Conservation (phyloP, 1,140 invertebrate species). For the Brachionus rotundiformis region DNA sequence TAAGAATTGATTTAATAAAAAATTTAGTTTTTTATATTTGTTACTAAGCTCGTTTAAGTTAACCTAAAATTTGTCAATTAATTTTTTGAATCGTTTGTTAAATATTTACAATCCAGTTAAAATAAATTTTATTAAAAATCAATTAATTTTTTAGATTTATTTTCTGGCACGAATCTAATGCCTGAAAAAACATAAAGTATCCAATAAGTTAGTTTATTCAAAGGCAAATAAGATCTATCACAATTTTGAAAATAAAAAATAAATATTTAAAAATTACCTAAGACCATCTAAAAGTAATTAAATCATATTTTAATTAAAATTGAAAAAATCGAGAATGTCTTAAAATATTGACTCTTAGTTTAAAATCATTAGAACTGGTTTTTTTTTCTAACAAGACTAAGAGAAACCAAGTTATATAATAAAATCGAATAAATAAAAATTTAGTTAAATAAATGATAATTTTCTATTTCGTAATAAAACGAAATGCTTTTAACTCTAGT, state of each 20-base stretch:
- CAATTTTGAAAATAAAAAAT: neutral
- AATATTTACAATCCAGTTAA: neutral
- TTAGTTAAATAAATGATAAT: neutral
- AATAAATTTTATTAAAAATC: neutral
- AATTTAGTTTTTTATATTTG: neutral
- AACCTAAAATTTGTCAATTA: neutral
- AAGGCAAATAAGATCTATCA: neutral
- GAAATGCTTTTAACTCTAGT: neutral
- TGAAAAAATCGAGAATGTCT: neutral
- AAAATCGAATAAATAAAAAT: neutral
- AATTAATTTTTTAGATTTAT: neutral
- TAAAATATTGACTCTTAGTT: neutral
- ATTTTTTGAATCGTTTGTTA: neutral
- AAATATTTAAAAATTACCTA: slow-evolving; percentile 24
- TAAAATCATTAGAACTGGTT: neutral
- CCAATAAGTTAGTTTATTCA: neutral
- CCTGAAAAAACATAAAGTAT: neutral
- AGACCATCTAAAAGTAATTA: neutral
- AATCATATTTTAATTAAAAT: neutral
- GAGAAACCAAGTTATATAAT: neutral
- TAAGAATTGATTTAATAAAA: neutral
- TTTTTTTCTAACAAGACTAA: neutral
- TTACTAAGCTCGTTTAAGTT: neutral
- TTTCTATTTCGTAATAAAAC: neutral
- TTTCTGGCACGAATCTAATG: neutral